phyloP scores from a whole-genome alignment of 2,113 vertebrate genomes.

The Nerophis lumbriciformis region DNA sequence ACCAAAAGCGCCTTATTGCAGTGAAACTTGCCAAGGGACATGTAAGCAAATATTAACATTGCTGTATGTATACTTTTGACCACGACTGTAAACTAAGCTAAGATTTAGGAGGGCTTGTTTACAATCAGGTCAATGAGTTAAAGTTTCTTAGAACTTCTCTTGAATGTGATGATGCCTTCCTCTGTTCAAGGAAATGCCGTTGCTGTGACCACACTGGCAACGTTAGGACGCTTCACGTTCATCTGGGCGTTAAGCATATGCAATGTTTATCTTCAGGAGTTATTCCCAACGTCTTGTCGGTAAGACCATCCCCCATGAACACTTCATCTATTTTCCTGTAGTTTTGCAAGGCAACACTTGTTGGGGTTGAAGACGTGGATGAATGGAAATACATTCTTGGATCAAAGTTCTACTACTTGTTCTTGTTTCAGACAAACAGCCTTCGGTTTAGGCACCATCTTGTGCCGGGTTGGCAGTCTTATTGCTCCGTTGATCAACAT shows the following conservation, averaged over 20 bases:
- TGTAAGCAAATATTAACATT: too few relatives aligned
- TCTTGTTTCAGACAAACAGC: not conserved
- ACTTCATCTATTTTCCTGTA: not conserved
- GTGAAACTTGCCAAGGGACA: too few relatives aligned
- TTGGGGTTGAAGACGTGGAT: too few relatives aligned
- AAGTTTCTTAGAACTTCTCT: too few relatives aligned
- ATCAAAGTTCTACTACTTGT: too few relatives aligned
- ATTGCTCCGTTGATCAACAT: not conserved
- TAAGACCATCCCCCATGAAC: slow-evolving; percentile 13
- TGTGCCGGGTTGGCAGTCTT: not conserved
- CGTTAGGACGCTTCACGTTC: slow-evolving; percentile 47
- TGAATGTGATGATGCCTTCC: not conserved
- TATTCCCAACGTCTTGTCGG: slow-evolving; percentile 68
- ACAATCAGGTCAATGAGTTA: too few relatives aligned
- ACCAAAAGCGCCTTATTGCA: too few relatives aligned
- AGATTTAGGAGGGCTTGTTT: too few relatives aligned
- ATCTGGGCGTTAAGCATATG: slow-evolving; percentile 54
- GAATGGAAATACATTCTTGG: too few relatives aligned
- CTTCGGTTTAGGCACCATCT: not conserved
- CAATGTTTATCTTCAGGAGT: slow-evolving; percentile 61
- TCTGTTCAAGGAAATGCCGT: slow-evolving; percentile 43
- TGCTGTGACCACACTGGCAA: slow-evolving; percentile 49
- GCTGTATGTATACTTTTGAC: too few relatives aligned
- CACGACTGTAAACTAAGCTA: too few relatives aligned
- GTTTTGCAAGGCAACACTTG: too few relatives aligned